A percentile compares a stretch with the other conserved stretches of the same genome.
phyloP scores from a whole-genome alignment of 2,113 vertebrate species.

The Oryzias javanicus region DNA sequence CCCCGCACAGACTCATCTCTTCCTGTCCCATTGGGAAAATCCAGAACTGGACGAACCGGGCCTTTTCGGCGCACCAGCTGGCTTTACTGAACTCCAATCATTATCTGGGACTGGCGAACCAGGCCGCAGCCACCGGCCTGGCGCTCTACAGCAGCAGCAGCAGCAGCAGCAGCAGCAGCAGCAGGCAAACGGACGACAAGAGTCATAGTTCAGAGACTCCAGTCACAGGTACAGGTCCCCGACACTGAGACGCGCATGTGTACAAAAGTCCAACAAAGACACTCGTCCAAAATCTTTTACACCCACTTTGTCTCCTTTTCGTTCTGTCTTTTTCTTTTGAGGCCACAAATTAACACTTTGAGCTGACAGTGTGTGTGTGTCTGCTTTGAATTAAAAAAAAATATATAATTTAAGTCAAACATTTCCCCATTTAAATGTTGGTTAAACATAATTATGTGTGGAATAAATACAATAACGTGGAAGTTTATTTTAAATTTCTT shows the following conservation, averaged over 20 bases:
- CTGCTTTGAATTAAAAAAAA: constrained; percentile 25
- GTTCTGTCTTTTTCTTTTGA: constrained; percentile 17
- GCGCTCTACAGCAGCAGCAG: constrained; percentile 85
- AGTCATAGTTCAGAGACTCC: constrained; percentile 82
- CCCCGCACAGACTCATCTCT: constrained; percentile 90
- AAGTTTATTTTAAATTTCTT: no score
- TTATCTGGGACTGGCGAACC: constrained; percentile 87
- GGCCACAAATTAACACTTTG: constrained; percentile 58
- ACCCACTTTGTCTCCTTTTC: constrained; percentile 29
- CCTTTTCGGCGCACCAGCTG: constrained; percentile 88
- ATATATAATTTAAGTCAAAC: no score
- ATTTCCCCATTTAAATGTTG: no score
- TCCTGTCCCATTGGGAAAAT: constrained; percentile 92
- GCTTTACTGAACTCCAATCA: constrained; percentile 92
- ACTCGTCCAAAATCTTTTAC: constrained; percentile 17
- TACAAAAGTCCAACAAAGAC: constrained; percentile 31
- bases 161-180: constrained; percentile 79
- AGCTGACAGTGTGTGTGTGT: constrained; percentile 36
- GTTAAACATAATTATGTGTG: no score
- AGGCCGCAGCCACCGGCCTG: constrained; percentile 76
- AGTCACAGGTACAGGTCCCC: constrained; percentile 87
- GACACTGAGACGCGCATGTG: constrained; percentile 75
- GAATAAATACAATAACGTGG: no score
- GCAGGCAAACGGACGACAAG: constrained; percentile 82
- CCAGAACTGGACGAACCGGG: constrained; percentile 89